Base-by-base conservation (phyloP, 2,888 invertebrate species). In the Brenthis ino region DNA sequence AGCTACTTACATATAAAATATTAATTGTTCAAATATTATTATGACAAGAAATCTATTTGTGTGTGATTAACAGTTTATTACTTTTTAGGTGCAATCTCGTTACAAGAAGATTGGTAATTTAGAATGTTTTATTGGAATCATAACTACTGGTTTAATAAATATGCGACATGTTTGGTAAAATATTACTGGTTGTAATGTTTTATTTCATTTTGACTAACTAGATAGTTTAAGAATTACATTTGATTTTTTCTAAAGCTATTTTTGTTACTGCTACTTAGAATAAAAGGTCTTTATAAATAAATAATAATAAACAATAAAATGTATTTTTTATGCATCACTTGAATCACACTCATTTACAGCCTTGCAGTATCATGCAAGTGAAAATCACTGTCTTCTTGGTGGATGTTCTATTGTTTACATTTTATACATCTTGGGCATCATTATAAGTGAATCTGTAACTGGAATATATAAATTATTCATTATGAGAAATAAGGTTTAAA, bases 371-470 rank as follows among this genome's bases (percentile, higher is more conserved):
- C 47, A 16, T 53, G 28, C 3, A 20, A 33, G 28, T 50, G 13
- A 47, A 50, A 11, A 16, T 61, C 13, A 13, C 24, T 56, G 37
- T 6, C 24, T 57, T 56, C 37, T 48, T 47, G n/a, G 65, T 4
- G 13, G 16, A 13, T 24, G 69, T 70, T 71, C 57, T 63, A 68
- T 69, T 60, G 37, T 55, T 66, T 68, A 76, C 71, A 75, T 74
- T 61, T 72, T 85, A 78, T 89, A 93, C 75, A 89, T 86, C 81
- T 93, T 93, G 70, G 94, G 94, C 83, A 93, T 85, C 83, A 93
- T 91, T 77, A 94, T 88, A 33, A 94, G 86, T 56, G 94, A 94
- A 83, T 94, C 89, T 55, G 94, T 93, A 90, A 93, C 94, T 94
- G 85, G 80, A 93, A 90, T 72, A 70, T 77, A 78, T 33, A 1